Base-by-base conservation (phyloP, 2,797 vertebrate species). In the Poecilia wingei region DNA sequence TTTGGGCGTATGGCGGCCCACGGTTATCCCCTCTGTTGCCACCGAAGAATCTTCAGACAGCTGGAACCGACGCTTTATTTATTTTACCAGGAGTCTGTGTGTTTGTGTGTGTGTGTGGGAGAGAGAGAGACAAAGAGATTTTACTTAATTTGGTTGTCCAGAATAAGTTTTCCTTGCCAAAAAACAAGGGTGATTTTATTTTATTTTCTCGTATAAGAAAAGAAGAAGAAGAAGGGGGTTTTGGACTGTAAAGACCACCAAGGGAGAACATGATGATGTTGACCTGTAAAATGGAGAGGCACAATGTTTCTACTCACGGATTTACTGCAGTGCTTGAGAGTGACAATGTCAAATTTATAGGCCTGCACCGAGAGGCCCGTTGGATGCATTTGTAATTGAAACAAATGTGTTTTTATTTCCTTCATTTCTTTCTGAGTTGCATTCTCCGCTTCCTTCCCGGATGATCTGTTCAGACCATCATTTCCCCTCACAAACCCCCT, bases 301-400 rank as follows among this genome's bases (percentile, higher is more conserved):
- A 85, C 74, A 47, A 78, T 87, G 83, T 87, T 45, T 91, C 90
- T 87, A 84, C 87, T 86, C 59, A 8, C 81, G 82, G 85, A 86
- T 90, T 86, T 90, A 88, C 93, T 94, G 93, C 92, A 94, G 91
- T 91, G 91, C 86, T 92, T 86, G 47, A 70, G 74, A 88, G 82
- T 75, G 82, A 82, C 75, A 41, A 78, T 84, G 88, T 86, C 90
- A 89, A 79, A 90, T 90, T 41, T 53, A 83, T 78, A 70, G 86
- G 86, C 80, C 86, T 90, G 86, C 77, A 59, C 59, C 33, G 75
- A 49, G 70, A 86, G 61, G 81, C 79, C 80, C 80, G 74, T 66
- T 57, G 79, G 47, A 87, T 79, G 79, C 80, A 88, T 91, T 89
- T 75, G 82, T 89, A 92, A 90, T 80, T 84, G 79, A 81, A 87